phyloP scores from a whole-genome alignment of 2,113 vertebrate genomes.

The Hippocampus comes region DNA sequence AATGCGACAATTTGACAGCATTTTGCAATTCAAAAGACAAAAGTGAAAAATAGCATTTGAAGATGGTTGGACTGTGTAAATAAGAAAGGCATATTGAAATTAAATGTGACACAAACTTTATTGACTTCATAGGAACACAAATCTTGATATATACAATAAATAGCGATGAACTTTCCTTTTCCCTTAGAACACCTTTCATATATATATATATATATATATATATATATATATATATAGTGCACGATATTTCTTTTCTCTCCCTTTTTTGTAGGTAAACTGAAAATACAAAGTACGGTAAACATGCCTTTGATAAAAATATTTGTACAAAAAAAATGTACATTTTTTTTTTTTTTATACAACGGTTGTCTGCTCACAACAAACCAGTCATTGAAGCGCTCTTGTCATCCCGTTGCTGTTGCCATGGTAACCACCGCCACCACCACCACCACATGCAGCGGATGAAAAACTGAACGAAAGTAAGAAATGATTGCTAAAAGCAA shows the following conservation, averaged over 20 bases:
- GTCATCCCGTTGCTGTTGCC: conserved; percentile 3
- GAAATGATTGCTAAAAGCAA: background rate
- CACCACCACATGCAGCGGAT: background rate
- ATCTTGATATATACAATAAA: background rate
- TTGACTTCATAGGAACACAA: background rate
- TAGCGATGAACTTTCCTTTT: background rate
- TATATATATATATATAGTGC: too few species aligned
- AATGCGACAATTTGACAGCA: too few species aligned
- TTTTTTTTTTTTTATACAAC: conserved; percentile 67
- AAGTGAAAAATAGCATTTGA: background rate
- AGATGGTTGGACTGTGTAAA: background rate
- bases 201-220: background rate
- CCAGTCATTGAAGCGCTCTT: background rate
- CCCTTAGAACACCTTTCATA: background rate
- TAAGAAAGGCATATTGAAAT: background rate
- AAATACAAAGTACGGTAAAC: conserved; percentile 74
- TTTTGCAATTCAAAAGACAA: background rate
- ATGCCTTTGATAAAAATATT: conserved; percentile 78
- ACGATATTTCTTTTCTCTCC: background rate
- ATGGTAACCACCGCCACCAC: background rate
- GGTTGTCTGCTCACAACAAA: conserved; percentile 37
- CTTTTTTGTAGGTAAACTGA: conserved; percentile 56
- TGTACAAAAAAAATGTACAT: conserved; percentile 78
- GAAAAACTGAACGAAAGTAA: background rate
- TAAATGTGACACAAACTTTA: conserved; percentile 2